phyloP scores from a whole-genome alignment of 2,797 vertebrate genomes.

The Oreonectes daqikongensis region DNA sequence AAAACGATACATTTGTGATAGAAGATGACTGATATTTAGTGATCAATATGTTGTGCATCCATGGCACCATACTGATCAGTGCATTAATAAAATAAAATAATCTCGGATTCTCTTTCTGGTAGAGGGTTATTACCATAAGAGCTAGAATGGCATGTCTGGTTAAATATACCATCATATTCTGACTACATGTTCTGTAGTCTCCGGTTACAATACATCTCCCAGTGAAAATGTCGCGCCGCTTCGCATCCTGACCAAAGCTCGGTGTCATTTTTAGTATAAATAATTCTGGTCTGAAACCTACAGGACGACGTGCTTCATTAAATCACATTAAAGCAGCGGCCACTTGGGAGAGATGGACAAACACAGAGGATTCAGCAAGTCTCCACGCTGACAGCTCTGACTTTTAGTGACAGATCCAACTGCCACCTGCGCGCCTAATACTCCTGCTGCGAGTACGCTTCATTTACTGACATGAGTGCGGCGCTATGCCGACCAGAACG shows the following conservation, averaged over 20 bases:
- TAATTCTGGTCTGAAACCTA: background rate
- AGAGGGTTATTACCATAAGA: too few species aligned
- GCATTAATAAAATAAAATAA: too few species aligned
- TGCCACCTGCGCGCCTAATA: slow-evolving; percentile 64
- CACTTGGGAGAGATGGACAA: background rate
- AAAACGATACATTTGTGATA: too few species aligned
- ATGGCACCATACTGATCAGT: too few species aligned
- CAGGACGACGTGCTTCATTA: background rate
- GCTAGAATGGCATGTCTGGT: too few species aligned
- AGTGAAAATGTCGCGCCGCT: background rate
- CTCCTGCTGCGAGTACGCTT: slow-evolving; percentile 69
- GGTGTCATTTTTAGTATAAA: background rate
- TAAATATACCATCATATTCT: too few species aligned
- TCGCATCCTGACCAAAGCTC: background rate
- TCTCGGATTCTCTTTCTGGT: too few species aligned
- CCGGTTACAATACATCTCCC: too few species aligned
- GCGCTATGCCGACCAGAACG: slow-evolving; percentile 58
- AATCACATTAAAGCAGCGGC: slow-evolving; percentile 52
- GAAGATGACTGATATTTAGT: too few species aligned
- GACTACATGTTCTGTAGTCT: too few species aligned
- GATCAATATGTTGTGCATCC: too few species aligned
- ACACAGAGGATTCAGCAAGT: slow-evolving; percentile 29
- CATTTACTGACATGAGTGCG: slow-evolving; percentile 72
- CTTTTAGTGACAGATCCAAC: slow-evolving; percentile 68
- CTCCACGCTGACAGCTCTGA: slow-evolving; percentile 42